phyloP scores from a whole-genome alignment of 2,797 vertebrate genomes.

The Craterocephalus amniculus region DNA sequence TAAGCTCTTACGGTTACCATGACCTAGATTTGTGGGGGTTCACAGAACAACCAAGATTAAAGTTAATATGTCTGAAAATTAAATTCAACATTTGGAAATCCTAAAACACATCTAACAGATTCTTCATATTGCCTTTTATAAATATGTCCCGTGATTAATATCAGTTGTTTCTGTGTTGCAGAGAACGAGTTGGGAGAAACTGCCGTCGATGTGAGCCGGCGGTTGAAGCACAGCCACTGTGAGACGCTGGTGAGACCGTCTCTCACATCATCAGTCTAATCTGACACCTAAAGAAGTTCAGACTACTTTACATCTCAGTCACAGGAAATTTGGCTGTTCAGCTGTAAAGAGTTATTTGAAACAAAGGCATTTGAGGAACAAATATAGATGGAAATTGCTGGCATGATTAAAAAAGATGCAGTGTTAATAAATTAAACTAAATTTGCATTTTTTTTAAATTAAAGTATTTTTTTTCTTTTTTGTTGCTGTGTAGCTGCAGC shows the following conservation, averaged over 20 bases:
- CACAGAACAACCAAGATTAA: no score
- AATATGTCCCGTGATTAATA: not conserved
- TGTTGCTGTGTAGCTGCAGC: slow-evolving; percentile 77
- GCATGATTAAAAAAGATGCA: not conserved
- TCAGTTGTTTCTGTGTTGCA: slow-evolving; percentile 49
- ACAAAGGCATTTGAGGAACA: not conserved
- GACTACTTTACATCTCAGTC: not conserved
- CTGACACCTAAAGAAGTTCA: not conserved
- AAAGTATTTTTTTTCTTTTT: not conserved
- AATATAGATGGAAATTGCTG: not conserved
- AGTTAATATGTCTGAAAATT: no score
- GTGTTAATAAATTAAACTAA: not conserved
- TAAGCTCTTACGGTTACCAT: no score
- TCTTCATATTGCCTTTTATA: not conserved
- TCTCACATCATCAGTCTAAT: not conserved
- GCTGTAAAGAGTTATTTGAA: not conserved
- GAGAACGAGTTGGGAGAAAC: slow-evolving; percentile 86
- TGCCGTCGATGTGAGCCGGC: slow-evolving; percentile 82
- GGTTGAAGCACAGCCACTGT: slow-evolving; percentile 82
- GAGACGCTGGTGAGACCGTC: slow-evolving; percentile 84
- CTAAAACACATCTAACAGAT: not conserved
- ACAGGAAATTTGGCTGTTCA: not conserved
- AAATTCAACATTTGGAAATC: not conserved
- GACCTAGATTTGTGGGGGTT: no score
- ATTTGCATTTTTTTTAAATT: not conserved